Base-by-base conservation (phyloP, 2,113 vertebrate species). In the Tetrao urogallus region DNA sequence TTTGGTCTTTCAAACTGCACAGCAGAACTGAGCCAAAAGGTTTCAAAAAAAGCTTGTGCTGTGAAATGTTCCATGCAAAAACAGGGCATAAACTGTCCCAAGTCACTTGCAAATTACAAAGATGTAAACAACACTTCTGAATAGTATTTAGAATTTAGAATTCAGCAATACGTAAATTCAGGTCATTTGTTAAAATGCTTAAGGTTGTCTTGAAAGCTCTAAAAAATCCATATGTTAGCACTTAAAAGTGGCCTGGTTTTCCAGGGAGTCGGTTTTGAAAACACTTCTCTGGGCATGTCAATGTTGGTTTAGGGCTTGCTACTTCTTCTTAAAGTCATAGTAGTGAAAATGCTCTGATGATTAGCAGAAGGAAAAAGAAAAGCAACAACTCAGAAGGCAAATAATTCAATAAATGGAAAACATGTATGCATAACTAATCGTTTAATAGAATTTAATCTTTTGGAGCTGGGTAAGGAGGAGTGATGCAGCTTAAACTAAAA, bases 101-200 rank as follows among this genome's bases (percentile, higher is more conserved):
- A 57, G 1, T 58, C 81, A 80, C 63, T 85, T 94, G 58, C 36
- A 94, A 90, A 90, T 87, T 81, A 38, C 45, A 70, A 72, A 65
- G 52, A 86, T 92, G 48, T 83, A 87, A 93, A 92, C 74, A 58
- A 92, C 74, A 54, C 14, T 94, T 90, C 57, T 93, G 57, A 95
- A 70, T 38, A 91, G 58, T 87, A 93, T 88, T 86, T 76, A 85
- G 75, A 95, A 93, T 88, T 86, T 76, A 85, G 75, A 95, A 87
- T 85, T 85, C 89, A 92, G 82, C 87, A 95, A 66, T 85, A 94
- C 92, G 93, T 88, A 94, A 95, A 94, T 94, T 74, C 38, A 74
- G 40, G 45, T 16, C 19, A 82, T 95, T 95, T 91, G 58, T 94
- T 90, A 85, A 90, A 92, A 71, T 60, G 24, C 21, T 86, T 84